Conservation (phyloP, 2,888 invertebrate genomes). For the Eristalis pertinax region DNA sequence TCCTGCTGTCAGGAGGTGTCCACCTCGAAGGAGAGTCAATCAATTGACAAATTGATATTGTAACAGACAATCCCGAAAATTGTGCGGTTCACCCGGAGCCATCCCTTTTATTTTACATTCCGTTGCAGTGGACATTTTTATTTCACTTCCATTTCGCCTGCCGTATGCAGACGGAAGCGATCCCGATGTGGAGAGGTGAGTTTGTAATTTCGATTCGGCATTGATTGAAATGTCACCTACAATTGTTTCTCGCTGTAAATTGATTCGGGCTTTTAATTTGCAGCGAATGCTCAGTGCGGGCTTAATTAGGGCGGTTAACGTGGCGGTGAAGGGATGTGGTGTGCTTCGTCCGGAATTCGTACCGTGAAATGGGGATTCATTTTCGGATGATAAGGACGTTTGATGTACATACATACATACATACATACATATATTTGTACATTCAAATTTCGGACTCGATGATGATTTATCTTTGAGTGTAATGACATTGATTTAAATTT, state of each 20-base stretch:
- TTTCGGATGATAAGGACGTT: too few species aligned
- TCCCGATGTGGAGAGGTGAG: neutral
- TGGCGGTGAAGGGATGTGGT: neutral
- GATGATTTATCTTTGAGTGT: too few species aligned
- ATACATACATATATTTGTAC: too few species aligned
- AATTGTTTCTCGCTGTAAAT: conserved; percentile 61
- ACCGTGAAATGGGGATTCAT: too few species aligned
- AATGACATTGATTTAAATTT: too few species aligned
- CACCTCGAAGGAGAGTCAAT: conserved; percentile 64
- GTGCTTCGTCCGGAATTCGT: neutral
- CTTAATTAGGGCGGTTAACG: conserved; percentile 36
- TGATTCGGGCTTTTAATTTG: conserved; percentile 64
- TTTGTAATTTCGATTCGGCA: conserved; percentile 54
- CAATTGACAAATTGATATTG: conserved; percentile 74
- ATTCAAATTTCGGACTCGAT: too few species aligned
- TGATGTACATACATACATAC: too few species aligned
- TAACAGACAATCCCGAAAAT: conserved; percentile 73
- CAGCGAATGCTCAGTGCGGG: conserved; percentile 6
- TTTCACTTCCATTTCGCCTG: neutral
- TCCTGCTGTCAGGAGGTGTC: conserved; percentile 11
- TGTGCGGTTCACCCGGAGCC: conserved; percentile 32
- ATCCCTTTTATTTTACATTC: conserved; percentile 36
- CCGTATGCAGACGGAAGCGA: neutral
- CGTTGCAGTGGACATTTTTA: neutral
- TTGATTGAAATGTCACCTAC: conserved; percentile 69